Evolutionary conservation across 2,888 invertebrate species (phyloP), one percentile per base, ranked within the genome.

Genomic region (Muschampia plurimacula): DNA sequence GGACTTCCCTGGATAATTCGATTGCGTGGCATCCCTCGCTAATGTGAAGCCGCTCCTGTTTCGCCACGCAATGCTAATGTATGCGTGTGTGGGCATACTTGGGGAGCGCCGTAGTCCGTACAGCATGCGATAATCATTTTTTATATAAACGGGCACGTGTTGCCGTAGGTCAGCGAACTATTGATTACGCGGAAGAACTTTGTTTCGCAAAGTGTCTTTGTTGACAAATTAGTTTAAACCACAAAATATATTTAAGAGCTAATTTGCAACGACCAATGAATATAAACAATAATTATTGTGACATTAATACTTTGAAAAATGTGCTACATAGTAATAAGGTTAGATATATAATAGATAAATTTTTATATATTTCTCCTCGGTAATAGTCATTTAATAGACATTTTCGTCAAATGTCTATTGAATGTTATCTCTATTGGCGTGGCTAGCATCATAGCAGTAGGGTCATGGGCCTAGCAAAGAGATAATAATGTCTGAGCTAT

Each of bases 101-200:
- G 76, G 82, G 80, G 83, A 80, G 81, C 78, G 80, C 73, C 65
- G 73, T 79, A 78, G 75, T 77, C 73, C 63, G 73, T 80, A 78
- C 76, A 78, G 57, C 57, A 41, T 59, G 67, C 46, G 49, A 71
- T 71, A 66, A 66, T 71, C 59, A 52, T 41, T 81, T 84, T 84
- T 83, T 84, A 82, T 83, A 78, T 76, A 78, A 2, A 46, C 77
- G 72, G 22, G 22, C 22, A 22, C 74, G 74, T 79, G 78, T 78
- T 77, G 74, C 72, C 70, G 84, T 85, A 90, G 90, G 91, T 88
- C 88, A 85, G 86, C 81, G 80, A 76, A 79, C 79, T 79, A 80
- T 78, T 76, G 79, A 80, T 80, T 78, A 59, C 39, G 52, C 28
- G 44, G 46, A 59, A 65, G 55, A 13, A 22, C 41, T 44, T n/a